Evolutionary conservation across 2,888 invertebrate species (phyloP).

Genomic region (Eucriotettix oculatus): DNA sequence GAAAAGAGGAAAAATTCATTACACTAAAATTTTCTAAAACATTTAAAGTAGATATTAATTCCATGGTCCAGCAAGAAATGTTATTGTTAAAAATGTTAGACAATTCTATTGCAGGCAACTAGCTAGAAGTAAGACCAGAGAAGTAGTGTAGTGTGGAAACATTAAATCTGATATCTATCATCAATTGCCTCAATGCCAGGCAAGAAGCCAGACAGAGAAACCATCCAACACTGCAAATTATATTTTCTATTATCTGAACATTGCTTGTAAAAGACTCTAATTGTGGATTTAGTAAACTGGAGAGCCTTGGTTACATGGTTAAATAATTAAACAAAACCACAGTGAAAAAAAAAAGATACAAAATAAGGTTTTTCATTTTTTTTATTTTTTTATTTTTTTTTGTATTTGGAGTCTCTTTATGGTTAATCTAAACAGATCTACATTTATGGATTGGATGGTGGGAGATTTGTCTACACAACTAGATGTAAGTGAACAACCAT

Average conservation of each 20-base stretch:
- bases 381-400: background rate
- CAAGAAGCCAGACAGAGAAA: background rate
- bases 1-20: conserved; percentile 8
- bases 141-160: background rate
- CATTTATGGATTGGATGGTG: background rate
- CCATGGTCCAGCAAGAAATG: background rate
- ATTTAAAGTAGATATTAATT: background rate
- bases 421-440: background rate
- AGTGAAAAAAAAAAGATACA: background rate
- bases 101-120: conserved; percentile 1
- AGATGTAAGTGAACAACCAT: conserved; percentile 4
- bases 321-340: too few relatives aligned
- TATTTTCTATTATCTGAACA: too few relatives aligned
- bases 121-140: background rate
- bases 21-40: conserved; percentile 1
- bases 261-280: too few relatives aligned
- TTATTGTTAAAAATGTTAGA: background rate
- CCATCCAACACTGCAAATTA: background rate
- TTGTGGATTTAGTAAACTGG: too few relatives aligned
- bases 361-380: background rate
- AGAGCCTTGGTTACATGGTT: too few relatives aligned
- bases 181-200: background rate
- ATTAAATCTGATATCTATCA: background rate
- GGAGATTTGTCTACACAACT: background rate
- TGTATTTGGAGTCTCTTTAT: background rate